Percentiles rank a stretch among this genome's conserved stretches.
These are phyloP conservation scores for Cotesia glomerata DNA, from an alignment of 1,140 invertebrate species.

Conservation along the genomic window DNA sequence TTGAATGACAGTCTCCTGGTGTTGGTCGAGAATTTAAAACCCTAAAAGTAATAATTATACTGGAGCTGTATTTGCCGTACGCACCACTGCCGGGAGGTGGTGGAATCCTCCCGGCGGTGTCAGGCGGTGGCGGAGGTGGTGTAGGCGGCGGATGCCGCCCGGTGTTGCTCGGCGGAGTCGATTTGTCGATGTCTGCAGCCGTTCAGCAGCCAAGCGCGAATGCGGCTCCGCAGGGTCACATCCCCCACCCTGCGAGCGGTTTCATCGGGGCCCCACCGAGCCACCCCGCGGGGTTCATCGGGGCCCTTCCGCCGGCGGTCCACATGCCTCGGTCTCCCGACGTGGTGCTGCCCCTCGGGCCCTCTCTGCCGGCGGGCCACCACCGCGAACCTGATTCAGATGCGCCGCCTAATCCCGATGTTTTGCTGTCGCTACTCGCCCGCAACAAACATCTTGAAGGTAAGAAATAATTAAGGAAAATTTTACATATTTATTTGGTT, in stretches of 20 bases:
- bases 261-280: conserved; percentile 3
- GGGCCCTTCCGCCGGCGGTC: conserved; percentile 11
- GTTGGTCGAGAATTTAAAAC: neutral
- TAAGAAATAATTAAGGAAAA: conserved; percentile 54
- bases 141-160: conserved; percentile 49
- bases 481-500: neutral
- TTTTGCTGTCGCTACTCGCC: conserved; percentile 80
- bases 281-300: conserved; percentile 22
- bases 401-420: conserved; percentile 75
- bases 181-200: conserved; percentile 59
- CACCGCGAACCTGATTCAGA: conserved; percentile 52
- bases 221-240: conserved; percentile 18
- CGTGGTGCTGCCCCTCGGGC: conserved; percentile 27
- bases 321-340: conserved; percentile 12
- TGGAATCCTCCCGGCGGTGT: conserved; percentile 60
- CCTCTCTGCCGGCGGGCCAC: conserved; percentile 44
- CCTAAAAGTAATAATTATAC: conserved; percentile 40
- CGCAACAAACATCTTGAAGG: conserved; percentile 89
- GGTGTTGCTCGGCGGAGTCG: conserved; percentile 55
- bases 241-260: conserved; percentile 20
- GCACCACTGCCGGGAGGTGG: conserved; percentile 61
- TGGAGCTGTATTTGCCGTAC: conserved; percentile 64
- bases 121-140: conserved; percentile 45
- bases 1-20: too few relatives aligned
- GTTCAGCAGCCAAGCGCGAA: conserved; percentile 45